A percentile compares a stretch with the other conserved stretches of the same genome.
Conservation (phyloP, 2,113 vertebrate species). For the Thamnaconus septentrionalis region DNA sequence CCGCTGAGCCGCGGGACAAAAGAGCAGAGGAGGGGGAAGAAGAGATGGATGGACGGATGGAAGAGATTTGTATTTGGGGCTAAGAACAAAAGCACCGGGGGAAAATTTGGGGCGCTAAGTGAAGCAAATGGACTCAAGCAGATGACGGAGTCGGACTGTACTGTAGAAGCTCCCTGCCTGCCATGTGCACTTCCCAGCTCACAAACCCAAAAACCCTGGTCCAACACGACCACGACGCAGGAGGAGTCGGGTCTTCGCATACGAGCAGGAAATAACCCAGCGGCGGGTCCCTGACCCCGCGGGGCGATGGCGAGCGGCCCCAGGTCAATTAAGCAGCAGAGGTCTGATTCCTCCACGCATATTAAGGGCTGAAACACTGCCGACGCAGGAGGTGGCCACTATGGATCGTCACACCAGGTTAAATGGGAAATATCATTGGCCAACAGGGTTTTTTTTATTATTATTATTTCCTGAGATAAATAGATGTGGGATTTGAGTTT, state of each 20-base stretch:
- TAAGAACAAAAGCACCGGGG: constrained; percentile 53
- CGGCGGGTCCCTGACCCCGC: constrained; percentile 36
- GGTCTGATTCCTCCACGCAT: constrained; percentile 40
- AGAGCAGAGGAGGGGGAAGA: constrained; percentile 2
- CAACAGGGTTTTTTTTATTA: constrained; percentile 2
- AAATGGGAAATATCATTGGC: constrained; percentile 45
- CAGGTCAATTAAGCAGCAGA: constrained; percentile 46
- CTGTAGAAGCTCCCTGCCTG: constrained; percentile 52
- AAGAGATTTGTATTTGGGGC: constrained; percentile 48
- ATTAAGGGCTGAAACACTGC: constrained; percentile 35
- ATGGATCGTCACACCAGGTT: constrained; percentile 43
- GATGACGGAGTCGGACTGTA: constrained; percentile 49
- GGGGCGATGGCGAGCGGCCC: constrained; percentile 36
- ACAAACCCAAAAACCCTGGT: too few relatives aligned
- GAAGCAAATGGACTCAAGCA: constrained; percentile 62
- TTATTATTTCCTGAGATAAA: constrained; percentile 16
- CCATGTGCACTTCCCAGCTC: constrained; percentile 1
- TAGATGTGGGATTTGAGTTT: constrained; percentile 45
- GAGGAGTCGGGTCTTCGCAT: background rate
- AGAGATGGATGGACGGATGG: constrained; percentile 11
- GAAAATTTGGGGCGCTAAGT: constrained; percentile 61
- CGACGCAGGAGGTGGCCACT: constrained; percentile 1
- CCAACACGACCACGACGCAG: background rate
- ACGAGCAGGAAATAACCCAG: constrained; percentile 26
- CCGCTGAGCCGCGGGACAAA: constrained; percentile 41